Percentiles rank a stretch among this genome's conserved stretches.
phyloP scores from a whole-genome alignment of 2,797 vertebrate species.

The Amazonetta brasiliensis region DNA sequence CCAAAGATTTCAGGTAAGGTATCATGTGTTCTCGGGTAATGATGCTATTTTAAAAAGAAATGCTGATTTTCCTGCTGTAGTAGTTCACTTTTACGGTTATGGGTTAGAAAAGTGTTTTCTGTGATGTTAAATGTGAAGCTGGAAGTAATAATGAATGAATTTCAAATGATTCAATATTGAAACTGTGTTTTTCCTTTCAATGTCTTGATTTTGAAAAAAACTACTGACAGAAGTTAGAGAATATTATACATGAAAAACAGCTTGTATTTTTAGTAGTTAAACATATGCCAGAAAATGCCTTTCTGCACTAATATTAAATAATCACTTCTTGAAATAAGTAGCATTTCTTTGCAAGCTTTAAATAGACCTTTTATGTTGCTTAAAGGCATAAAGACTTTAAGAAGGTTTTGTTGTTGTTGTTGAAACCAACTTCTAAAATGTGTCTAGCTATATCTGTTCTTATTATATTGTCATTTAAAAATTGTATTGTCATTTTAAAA shows the following conservation, averaged over 20 bases:
- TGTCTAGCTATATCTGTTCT: constrained; percentile 5
- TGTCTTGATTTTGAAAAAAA: constrained; percentile 64
- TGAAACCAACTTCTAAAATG: constrained; percentile 34
- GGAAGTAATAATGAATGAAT: constrained; percentile 12
- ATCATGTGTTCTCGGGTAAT: constrained; percentile 61
- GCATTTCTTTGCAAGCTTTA: constrained; percentile 30
- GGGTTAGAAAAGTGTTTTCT: not conserved
- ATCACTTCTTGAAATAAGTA: constrained; percentile 44
- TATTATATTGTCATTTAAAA: constrained; percentile 17
- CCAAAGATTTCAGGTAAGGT: constrained; percentile 82
- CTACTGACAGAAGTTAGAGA: constrained; percentile 15
- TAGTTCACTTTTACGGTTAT: constrained; percentile 74
- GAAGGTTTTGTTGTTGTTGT: constrained; percentile 27
- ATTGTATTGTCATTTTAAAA: constrained; percentile 37
- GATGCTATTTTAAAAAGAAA: constrained; percentile 64
- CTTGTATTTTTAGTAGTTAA: constrained; percentile 21
- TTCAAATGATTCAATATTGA: not conserved
- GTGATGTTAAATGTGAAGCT: constrained; percentile 34
- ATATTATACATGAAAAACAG: not conserved
- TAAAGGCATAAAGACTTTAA: constrained; percentile 56
- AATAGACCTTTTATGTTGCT: not conserved
- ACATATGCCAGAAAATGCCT: not conserved
- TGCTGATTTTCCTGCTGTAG: constrained; percentile 40
- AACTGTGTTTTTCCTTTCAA: constrained; percentile 23
- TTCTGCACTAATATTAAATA: constrained; percentile 2